Percentiles rank a stretch among this genome's conserved stretches.
Conservation (phyloP, 2,888 invertebrate genomes). For the Oligia latruncula region DNA sequence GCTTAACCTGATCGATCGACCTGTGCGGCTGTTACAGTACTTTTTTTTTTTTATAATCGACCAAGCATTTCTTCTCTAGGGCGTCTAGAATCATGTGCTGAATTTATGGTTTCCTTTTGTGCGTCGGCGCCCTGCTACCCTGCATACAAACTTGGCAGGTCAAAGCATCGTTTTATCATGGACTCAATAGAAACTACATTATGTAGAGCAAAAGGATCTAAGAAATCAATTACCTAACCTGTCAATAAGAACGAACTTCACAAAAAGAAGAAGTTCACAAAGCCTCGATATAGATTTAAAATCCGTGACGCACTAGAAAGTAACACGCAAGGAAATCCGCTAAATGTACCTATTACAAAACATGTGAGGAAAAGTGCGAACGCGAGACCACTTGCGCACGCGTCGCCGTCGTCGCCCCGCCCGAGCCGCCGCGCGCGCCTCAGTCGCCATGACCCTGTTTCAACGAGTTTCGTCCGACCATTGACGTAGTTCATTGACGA, state of each 20-base stretch:
- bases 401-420: constrained; percentile 38
- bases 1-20: no score
- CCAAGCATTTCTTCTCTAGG: no score
- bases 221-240: background rate
- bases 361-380: constrained; percentile 40
- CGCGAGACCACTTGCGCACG: constrained; percentile 46
- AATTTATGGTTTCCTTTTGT: no score
- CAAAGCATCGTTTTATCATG: background rate
- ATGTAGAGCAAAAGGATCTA: background rate
- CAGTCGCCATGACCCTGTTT: constrained; percentile 56
- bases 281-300: constrained; percentile 25
- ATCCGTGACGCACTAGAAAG: constrained; percentile 47
- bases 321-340: constrained; percentile 53
- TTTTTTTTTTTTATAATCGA: no score
- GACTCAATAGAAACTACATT: background rate
- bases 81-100: no score
- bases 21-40: no score
- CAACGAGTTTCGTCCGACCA: constrained; percentile 36
- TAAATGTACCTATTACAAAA: constrained; percentile 37
- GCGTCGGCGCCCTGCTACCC: no score
- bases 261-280: background rate
- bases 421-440: background rate
- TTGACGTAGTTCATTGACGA: constrained; percentile 51
- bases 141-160: background rate
- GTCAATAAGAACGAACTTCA: background rate